Evolutionary conservation across 1,140 invertebrate species (phyloP).

Genomic region (Drosophila lowei): DNA sequence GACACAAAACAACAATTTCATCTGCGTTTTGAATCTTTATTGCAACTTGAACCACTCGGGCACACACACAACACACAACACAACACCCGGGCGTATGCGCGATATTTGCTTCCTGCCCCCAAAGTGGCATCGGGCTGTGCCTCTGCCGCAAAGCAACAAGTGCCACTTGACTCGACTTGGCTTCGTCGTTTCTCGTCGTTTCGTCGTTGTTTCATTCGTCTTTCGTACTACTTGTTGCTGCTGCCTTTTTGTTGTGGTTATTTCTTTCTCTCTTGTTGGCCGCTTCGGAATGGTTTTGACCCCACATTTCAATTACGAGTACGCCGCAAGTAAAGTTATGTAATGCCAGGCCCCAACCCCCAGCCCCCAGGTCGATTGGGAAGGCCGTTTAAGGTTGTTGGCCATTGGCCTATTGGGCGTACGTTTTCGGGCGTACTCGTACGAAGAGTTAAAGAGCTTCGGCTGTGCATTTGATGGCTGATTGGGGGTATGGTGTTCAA

Average conservation of each 20-base stretch:
- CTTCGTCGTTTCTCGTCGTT: conserved; percentile 14
- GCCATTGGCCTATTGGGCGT: background rate
- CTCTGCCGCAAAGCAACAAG: conserved; percentile 20
- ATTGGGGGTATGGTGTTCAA: too few relatives aligned
- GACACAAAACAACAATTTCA: conserved; percentile 51
- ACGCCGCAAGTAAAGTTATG: conserved; percentile 22
- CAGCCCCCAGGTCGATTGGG: conserved; percentile 2
- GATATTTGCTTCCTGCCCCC: conserved; percentile 58
- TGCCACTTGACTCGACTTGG: conserved; percentile 51
- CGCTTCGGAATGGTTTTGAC: conserved; percentile 49
- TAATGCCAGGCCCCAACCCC: conserved; percentile 8
- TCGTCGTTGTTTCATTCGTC: background rate
- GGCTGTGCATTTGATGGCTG: too few relatives aligned
- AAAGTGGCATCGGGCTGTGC: conserved; percentile 37
- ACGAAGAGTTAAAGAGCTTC: too few relatives aligned
- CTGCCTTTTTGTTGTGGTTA: conserved; percentile 7
- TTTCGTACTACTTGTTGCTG: conserved; percentile 2
- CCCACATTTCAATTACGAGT: conserved; percentile 56
- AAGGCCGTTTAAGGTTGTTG: conserved; percentile 19
- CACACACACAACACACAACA: conserved; percentile 20
- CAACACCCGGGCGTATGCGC: conserved; percentile 43
- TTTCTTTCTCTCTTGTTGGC: conserved; percentile 23
- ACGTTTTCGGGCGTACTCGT: too few relatives aligned
- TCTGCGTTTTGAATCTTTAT: conserved; percentile 65
- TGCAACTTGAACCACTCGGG: conserved; percentile 52